Evolutionary conservation across 2,113 vertebrate species (phyloP).

Genomic region (Eubucco bourcierii): DNA sequence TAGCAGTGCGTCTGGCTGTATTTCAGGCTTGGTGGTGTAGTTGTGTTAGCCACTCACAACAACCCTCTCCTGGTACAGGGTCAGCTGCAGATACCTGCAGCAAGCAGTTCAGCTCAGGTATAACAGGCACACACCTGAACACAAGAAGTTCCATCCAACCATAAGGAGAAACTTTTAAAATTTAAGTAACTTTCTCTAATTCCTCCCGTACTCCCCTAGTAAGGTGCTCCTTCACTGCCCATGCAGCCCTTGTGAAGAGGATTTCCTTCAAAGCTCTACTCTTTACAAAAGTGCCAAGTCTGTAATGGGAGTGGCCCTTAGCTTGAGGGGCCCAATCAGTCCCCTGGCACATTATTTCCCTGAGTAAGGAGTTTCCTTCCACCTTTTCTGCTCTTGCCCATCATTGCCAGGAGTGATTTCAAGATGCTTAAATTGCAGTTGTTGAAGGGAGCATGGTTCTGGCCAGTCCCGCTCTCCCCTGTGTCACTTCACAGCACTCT

Average conservation of each 20-base stretch:
- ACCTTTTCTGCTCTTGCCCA: not conserved
- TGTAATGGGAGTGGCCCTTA: not conserved
- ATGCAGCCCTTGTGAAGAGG: rapidly evolving
- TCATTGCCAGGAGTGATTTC: not conserved
- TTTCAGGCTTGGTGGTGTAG: not conserved
- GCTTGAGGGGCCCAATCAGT: rapidly evolving
- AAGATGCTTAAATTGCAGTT: rapidly evolving
- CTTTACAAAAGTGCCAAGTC: not conserved
- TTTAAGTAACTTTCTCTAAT: not conserved
- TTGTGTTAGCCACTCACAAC: not conserved
- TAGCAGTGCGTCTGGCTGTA: rapidly evolving
- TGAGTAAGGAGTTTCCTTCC: rapidly evolving
- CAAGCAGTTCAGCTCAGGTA: not conserved
- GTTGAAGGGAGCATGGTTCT: not conserved
- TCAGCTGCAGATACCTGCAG: not conserved
- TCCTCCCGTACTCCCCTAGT: not conserved
- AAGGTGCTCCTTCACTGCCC: not conserved
- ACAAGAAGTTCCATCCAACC: no score
- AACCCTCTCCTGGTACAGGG: not conserved
- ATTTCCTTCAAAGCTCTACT: rapidly evolving
- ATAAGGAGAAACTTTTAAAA: no score
- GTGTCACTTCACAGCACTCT: rapidly evolving
- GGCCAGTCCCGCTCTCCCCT: not conserved
- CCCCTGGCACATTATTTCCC: not conserved
- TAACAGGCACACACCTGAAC: no score